Conservation (phyloP, 2,888 invertebrate species). For the Lasioglossum marginatum region DNA sequence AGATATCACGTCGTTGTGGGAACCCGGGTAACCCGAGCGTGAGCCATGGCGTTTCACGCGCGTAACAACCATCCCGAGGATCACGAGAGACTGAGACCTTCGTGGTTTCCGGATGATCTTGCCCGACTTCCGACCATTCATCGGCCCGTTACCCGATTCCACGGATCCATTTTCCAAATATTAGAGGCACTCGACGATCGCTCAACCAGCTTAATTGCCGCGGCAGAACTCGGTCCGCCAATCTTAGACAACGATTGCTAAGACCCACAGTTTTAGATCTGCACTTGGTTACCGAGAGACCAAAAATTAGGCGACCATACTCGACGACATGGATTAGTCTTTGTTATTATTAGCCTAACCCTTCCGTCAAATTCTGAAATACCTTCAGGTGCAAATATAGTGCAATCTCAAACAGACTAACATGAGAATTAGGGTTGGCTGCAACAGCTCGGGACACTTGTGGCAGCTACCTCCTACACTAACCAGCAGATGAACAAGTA, state of each 20-base stretch:
- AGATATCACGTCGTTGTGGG: slow-evolving; percentile 54
- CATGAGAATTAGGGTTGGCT: too few species aligned
- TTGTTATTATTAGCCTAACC: too few species aligned
- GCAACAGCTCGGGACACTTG: too few species aligned
- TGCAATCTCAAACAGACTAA: too few species aligned
- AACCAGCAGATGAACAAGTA: too few species aligned
- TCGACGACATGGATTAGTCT: too few species aligned
- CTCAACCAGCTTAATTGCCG: neutral
- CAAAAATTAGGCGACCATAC: too few species aligned
- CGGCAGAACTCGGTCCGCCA: neutral
- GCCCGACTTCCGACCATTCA: neutral
- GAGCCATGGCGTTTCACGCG: neutral
- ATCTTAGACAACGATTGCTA: neutral
- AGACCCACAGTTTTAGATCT: too few species aligned
- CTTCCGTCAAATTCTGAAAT: too few species aligned
- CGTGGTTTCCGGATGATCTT: slow-evolving; percentile 22
- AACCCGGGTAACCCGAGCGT: slow-evolving; percentile 47
- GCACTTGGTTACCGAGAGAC: too few species aligned
- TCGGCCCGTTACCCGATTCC: neutral
- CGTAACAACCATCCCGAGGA: neutral
- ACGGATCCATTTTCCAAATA: neutral
- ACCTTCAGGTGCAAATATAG: too few species aligned
- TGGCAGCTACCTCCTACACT: too few species aligned
- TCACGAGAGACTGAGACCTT: neutral
- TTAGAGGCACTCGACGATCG: neutral